Conservation (phyloP, 2,888 invertebrate genomes). For the Siphlonurus alternatus region DNA sequence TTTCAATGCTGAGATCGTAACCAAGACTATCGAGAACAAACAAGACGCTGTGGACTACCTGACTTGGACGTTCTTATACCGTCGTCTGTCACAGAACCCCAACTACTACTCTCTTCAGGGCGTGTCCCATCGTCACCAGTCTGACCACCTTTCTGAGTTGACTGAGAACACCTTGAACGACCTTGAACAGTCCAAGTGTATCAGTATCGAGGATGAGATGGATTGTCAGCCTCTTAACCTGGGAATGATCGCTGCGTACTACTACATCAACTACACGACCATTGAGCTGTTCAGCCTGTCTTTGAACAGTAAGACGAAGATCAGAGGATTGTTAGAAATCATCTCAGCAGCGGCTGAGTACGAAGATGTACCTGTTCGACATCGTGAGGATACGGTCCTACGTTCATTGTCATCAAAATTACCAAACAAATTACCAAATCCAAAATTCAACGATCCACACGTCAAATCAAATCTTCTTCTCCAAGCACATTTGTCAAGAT, state of each 20-base stretch:
- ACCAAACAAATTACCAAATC: conserved; percentile 41
- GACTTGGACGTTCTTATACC: conserved; percentile 97
- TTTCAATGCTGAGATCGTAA: conserved; percentile 99
- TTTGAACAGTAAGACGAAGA: conserved; percentile 92
- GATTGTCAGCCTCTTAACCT: conserved; percentile 91
- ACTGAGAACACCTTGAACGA: conserved; percentile 92
- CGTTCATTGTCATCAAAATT: conserved; percentile 38
- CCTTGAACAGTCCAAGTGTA: conserved; percentile 92
- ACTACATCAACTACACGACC: conserved; percentile 98
- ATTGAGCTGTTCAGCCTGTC: conserved; percentile 97
- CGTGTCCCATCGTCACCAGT: conserved; percentile 90
- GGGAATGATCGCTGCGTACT: conserved; percentile 99
- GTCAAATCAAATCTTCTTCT: conserved; percentile 89
- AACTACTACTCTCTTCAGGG: conserved; percentile 98
- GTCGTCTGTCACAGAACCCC: conserved; percentile 94
- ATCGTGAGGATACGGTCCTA: conserved; percentile 84
- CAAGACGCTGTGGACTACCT: conserved; percentile 99
- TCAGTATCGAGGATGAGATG: conserved; percentile 95
- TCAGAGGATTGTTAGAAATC: conserved; percentile 91
- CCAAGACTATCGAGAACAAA: conserved; percentile 98
- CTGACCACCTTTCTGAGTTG: conserved; percentile 94
- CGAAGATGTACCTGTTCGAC: conserved; percentile 82
- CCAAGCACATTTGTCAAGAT: conserved; percentile 88
- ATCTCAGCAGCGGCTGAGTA: conserved; percentile 97
- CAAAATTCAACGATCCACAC: conserved; percentile 91